These are phyloP conservation scores for Dendrocincla fuliginosa DNA, from an alignment of 2,797 vertebrate genomes.

Conservation along the genomic window DNA sequence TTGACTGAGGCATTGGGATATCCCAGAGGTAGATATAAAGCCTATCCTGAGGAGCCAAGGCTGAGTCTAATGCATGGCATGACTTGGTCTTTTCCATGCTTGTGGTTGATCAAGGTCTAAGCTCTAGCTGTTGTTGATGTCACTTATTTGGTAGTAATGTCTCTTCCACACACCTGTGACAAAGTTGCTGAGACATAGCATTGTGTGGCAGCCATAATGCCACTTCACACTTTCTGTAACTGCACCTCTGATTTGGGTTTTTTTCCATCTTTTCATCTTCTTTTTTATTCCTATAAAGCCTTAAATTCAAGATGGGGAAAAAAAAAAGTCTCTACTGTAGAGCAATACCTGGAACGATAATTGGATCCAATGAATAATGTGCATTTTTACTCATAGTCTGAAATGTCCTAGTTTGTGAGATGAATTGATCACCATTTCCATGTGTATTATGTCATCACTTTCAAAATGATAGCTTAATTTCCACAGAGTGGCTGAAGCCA, in stretches of 20 bases:
- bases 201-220: not conserved
- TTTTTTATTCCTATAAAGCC: not conserved
- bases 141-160: not conserved
- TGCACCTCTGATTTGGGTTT: not conserved
- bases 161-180: not conserved
- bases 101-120: not conserved
- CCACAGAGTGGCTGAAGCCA: not conserved
- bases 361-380: slow-evolving; percentile 35
- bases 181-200: not conserved
- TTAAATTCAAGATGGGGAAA: not conserved
- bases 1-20: not conserved
- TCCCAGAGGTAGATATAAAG: not conserved
- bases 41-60: not conserved
- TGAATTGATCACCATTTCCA: slow-evolving; percentile 41
- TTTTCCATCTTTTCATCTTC: not conserved
- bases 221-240: not conserved
- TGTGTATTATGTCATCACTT: slow-evolving; percentile 14
- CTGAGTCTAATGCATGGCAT: not conserved
- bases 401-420: slow-evolving; percentile 5
- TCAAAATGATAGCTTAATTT: slow-evolving; percentile 18
- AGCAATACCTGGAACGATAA: not conserved
- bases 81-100: not conserved
- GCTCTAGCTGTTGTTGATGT: not conserved
- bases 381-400: not conserved
- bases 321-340: not conserved